These are phyloP conservation scores for Lasiurus cinereus DNA, from an alignment of 2,113 vertebrate species.

Conservation along the genomic window DNA sequence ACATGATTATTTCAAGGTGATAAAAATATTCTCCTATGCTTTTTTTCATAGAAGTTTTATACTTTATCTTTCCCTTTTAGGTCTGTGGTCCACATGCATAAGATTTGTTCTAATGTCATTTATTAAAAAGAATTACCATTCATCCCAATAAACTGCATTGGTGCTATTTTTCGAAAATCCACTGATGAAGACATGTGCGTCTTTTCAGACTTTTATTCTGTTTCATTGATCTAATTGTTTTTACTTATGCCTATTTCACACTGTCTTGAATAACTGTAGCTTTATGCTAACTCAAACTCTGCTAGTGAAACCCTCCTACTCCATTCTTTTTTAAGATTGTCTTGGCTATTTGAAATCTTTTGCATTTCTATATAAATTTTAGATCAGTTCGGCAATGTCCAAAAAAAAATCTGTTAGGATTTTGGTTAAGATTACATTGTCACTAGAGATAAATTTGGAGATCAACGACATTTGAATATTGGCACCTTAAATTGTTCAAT, in stretches of 20 bases:
- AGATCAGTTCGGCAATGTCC: slow-evolving; percentile 60
- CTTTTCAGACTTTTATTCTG: not conserved
- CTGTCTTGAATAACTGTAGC: slow-evolving; percentile 35
- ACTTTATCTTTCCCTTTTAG: not conserved
- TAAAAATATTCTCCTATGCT: not conserved
- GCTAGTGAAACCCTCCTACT: slow-evolving; percentile 57
- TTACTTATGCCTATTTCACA: not conserved
- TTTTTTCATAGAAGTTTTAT: not conserved
- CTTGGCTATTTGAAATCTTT: slow-evolving; percentile 68
- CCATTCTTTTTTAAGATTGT: slow-evolving; percentile 64
- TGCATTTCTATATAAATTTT: slow-evolving; percentile 63
- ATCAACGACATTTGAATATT: not conserved
- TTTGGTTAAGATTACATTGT: not conserved
- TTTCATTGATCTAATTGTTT: slow-evolving; percentile 5
- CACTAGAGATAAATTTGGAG: not conserved
- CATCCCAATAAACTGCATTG: not conserved
- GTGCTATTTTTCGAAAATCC: not conserved
- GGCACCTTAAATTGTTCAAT: not conserved
- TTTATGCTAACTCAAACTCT: slow-evolving; percentile 58
- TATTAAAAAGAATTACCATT: not conserved
- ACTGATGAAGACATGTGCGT: not conserved
- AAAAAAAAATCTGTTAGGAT: not conserved
- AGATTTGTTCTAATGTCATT: not conserved
- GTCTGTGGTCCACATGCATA: not conserved
- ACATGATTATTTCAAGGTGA: not conserved